phyloP scores from a whole-genome alignment of 2,113 vertebrate genomes.

The Bothrops jararaca region DNA sequence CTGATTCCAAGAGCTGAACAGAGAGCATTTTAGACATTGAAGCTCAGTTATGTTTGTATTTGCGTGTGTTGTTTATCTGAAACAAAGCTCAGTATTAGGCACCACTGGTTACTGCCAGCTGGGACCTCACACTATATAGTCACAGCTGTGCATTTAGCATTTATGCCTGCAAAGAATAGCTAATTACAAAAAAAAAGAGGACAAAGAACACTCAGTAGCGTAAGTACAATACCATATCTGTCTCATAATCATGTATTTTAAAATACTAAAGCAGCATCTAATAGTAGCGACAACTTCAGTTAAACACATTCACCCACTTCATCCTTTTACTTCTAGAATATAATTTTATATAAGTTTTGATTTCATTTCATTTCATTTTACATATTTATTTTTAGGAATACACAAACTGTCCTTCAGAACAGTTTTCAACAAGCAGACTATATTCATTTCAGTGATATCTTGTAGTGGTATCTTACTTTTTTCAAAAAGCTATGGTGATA shows the following conservation, averaged over 20 bases:
- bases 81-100: constrained; percentile 73
- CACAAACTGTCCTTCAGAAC: neutral
- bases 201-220: constrained; percentile 73
- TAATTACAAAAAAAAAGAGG: constrained; percentile 61
- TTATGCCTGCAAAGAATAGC: constrained; percentile 67
- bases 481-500: neutral
- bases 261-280: constrained; percentile 43
- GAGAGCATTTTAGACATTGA: constrained; percentile 45
- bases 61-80: constrained; percentile 68
- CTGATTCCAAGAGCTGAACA: constrained; percentile 51
- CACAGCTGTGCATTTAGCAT: constrained; percentile 74
- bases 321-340: neutral
- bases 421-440: neutral
- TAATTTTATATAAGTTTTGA: neutral
- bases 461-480: neutral
- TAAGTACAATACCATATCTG: constrained; percentile 71
- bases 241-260: constrained; percentile 62
- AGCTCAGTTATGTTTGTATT: constrained; percentile 62
- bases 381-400: neutral
- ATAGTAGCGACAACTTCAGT: constrained; percentile 8
- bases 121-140: constrained; percentile 56
- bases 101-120: constrained; percentile 78
- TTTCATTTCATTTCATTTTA: neutral
- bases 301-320: constrained; percentile 3
- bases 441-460: neutral